phyloP scores from a whole-genome alignment of 2,888 invertebrate species.

The Trachelus stipa region DNA sequence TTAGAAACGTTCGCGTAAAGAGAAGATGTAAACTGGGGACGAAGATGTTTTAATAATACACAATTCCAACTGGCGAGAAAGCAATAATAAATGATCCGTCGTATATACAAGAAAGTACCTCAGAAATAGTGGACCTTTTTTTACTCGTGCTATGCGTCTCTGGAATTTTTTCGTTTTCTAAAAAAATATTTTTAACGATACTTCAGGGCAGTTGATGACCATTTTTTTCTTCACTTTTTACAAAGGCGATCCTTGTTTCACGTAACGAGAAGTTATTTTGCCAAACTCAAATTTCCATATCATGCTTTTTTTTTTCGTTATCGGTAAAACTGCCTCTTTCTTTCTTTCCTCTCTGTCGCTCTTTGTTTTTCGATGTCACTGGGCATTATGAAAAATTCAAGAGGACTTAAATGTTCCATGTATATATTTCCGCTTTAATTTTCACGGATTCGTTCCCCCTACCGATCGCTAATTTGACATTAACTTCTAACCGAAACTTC shows the following conservation, averaged over 20 bases:
- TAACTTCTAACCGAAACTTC: background rate
- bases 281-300: background rate
- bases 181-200: background rate
- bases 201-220: background rate
- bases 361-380: background rate
- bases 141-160: background rate
- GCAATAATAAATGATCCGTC: slow-evolving; percentile 50
- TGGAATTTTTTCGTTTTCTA: background rate
- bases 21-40: slow-evolving; percentile 34
- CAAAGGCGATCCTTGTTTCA: background rate
- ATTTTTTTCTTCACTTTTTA: background rate
- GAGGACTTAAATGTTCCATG: background rate
- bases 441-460: background rate
- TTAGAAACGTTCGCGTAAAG: slow-evolving; percentile 42
- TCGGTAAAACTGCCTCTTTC: background rate
- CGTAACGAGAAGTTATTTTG: background rate
- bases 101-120: background rate
- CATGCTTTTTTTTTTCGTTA: background rate
- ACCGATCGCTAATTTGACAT: background rate
- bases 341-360: background rate
- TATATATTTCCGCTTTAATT: background rate
- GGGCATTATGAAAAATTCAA: background rate
- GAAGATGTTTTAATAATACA: slow-evolving; percentile 58
- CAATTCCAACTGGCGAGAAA: slow-evolving; percentile 49
- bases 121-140: background rate